Base-by-base conservation (phyloP, 1,140 invertebrate species). In the Aricia agestis region DNA sequence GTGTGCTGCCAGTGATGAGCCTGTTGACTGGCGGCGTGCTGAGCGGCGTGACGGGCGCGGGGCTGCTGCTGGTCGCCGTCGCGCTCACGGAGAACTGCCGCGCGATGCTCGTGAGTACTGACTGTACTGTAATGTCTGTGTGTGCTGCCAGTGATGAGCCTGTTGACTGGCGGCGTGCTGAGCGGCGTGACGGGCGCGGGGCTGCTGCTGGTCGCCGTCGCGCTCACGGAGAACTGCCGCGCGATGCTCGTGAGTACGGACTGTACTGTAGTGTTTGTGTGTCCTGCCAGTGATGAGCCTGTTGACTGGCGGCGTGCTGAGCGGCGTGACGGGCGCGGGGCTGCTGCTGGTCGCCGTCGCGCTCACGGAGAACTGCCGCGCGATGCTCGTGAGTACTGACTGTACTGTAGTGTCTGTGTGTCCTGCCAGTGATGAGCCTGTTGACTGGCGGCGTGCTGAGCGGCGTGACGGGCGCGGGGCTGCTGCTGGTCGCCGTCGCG, bases 71-170 rank as follows among this genome's bases (percentile, higher is more conserved):
- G 13, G 86, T 89, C 31, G 74, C 87, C 1, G 88, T 91, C 3
- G 86, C 88, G 4, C 81, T 91, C 13, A 89, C 88, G 2, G 88
- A 91, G 52, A 91, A 89, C 72, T 90, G 88, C 69, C 78, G 87
- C 1, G 83, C 88, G 2, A 90, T 90, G 88, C 75, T 90, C 77
- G 88, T 90, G 67, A 80, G 65, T 72, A 19, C 57, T 1, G 10
- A 7, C 57, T n/a, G n/a, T n/a, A 15, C 57, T 15, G 1, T 25
- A 25, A n/a, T n/a, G n/a, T n/a, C n/a, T n/a, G n/a, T n/a, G n/a
- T n/a, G n/a, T 41, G 66, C 13, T 75, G 68, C 0, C 75, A 90
- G 88, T 85, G 15, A 87, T 83, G 72, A 89, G 85, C 65, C 52
- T 83, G 61, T 83, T 81, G 0, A 82, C 86, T 0, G 88, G 86